These are phyloP conservation scores for Petrocephalus schoutedeni DNA, from an alignment of 2,797 vertebrate species.

Conservation along the genomic window DNA sequence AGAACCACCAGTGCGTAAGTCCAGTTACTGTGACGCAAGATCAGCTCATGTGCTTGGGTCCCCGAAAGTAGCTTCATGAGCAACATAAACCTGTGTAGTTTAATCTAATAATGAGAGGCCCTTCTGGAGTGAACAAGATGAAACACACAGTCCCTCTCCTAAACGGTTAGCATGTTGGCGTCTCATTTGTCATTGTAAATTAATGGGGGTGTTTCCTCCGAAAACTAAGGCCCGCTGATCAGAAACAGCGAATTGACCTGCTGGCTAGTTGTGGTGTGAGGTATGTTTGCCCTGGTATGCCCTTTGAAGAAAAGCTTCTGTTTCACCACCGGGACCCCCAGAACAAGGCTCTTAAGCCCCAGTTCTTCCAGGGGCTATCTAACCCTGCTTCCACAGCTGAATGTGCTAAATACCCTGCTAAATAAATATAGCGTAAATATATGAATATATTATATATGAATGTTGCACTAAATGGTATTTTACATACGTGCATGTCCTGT, in stretches of 20 bases:
- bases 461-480: neutral
- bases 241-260: neutral
- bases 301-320: neutral
- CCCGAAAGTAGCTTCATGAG: neutral
- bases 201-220: neutral
- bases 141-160: neutral
- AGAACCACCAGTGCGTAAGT: neutral
- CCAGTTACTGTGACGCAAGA: neutral
- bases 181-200: slow-evolving; percentile 5
- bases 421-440: neutral
- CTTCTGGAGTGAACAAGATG: neutral
- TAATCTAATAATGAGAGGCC: neutral
- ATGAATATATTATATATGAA: slow-evolving; percentile 1
- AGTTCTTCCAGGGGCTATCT: neutral
- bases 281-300: neutral
- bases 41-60: neutral
- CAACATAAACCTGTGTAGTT: neutral
- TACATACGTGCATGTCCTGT: neutral
- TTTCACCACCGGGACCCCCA: neutral
- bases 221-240: neutral
- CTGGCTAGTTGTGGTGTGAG: neutral
- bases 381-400: neutral
- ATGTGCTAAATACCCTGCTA: neutral
- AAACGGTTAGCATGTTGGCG: neutral
- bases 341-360: neutral